Conservation (phyloP, 2,113 vertebrate genomes). For the Caracal caracal region DNA sequence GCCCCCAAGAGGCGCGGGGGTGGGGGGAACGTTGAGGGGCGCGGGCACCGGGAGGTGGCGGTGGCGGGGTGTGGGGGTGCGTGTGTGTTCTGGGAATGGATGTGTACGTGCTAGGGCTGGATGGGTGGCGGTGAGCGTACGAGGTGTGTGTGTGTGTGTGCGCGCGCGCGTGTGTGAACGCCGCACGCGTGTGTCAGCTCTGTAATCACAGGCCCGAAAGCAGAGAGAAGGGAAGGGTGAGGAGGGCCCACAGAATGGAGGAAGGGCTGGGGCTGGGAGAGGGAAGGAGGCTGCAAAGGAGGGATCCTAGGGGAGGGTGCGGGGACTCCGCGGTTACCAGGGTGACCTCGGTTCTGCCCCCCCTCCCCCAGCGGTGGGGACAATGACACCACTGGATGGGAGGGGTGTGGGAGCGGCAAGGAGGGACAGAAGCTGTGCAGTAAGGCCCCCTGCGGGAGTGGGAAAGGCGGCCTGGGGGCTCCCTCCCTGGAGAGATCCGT, state of each 20-base stretch:
- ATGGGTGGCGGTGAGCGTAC: background rate
- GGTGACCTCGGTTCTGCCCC: constrained; percentile 52
- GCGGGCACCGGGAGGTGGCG: background rate
- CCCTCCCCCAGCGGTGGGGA: background rate
- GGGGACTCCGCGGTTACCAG: constrained; percentile 22
- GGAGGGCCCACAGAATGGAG: background rate
- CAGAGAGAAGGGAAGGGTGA: background rate
- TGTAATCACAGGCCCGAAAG: background rate
- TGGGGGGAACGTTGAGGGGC: background rate
- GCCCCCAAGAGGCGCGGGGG: background rate
- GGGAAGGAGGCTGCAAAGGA: background rate
- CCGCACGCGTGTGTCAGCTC: background rate
- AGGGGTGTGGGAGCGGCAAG: constrained; percentile 25
- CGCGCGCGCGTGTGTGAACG: background rate
- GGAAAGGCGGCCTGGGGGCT: background rate
- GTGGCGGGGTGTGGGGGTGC: background rate
- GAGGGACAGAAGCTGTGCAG: background rate
- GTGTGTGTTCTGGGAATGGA: background rate
- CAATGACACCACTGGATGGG: constrained; percentile 39
- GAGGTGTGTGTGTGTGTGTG: background rate
- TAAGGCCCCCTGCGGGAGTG: background rate
- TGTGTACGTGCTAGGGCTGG: background rate
- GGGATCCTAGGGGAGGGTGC: background rate
- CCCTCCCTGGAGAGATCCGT: background rate
- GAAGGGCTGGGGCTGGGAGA: background rate